Percentiles rank a stretch among this genome's conserved stretches.
These are phyloP conservation scores for Cryptocheilus praepositus DNA, from an alignment of 2,888 invertebrate species.

Conservation along the genomic window DNA sequence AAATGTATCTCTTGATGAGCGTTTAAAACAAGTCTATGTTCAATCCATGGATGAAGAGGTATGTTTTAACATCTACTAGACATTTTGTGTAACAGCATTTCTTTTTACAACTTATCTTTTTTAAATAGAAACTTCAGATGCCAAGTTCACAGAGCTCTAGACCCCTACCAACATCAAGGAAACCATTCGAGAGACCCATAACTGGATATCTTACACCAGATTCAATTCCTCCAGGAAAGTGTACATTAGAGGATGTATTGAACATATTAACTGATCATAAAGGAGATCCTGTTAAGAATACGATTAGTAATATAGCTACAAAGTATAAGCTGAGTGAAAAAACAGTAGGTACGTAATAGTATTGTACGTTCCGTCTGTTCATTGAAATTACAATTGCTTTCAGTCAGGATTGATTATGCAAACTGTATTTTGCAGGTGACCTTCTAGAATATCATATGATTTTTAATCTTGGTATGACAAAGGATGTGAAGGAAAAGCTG, in stretches of 20 bases:
- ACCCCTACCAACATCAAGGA: conserved; percentile 79
- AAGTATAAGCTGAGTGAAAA: conserved; percentile 82
- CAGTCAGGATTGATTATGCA: not conserved
- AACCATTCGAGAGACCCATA: conserved; percentile 76
- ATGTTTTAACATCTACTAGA: conserved; percentile 18
- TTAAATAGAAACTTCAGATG: too few relatives aligned
- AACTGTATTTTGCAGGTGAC: not conserved
- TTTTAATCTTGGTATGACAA: not conserved
- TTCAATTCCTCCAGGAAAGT: conserved; percentile 79
- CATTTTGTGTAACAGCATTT: conserved; percentile 17
- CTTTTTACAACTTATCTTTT: conserved; percentile 15
- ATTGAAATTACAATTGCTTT: not conserved
- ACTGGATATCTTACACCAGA: conserved; percentile 83
- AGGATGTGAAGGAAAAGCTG: not conserved
- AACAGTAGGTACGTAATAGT: conserved; percentile 76
- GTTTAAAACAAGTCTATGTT: conserved; percentile 85
- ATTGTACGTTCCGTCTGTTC: conserved; percentile 24
- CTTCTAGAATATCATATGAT: conserved; percentile 11
- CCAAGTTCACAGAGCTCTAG: conserved; percentile 53
- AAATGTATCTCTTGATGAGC: conserved; percentile 79
- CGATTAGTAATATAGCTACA: conserved; percentile 78
- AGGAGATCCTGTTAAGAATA: conserved; percentile 78
- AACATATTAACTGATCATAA: conserved; percentile 82
- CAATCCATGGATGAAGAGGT: conserved; percentile 78
- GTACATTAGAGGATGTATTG: conserved; percentile 80